Base-by-base conservation (phyloP, 1,140 invertebrate species). In the Drosophila sucinea region DNA sequence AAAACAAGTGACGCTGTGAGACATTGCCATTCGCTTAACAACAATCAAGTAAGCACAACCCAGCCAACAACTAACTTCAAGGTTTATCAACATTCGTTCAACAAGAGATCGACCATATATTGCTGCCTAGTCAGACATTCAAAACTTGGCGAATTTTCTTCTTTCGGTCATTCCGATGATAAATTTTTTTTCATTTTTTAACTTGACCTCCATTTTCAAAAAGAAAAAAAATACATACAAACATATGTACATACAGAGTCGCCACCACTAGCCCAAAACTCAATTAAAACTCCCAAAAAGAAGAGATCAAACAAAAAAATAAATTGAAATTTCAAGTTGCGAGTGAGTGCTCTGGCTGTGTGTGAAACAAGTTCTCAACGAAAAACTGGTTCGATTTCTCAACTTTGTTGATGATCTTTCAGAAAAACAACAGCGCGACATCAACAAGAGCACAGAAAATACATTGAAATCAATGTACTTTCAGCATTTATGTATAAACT, bases 311-410 rank as follows among this genome's bases (percentile, higher is more conserved):
- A 56, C 8, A 51, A 35, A 69, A 61, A 61, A 54, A n/a, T n/a
- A 61, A 41, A 41, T 10, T 27, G 25, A 57, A 73, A 63, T 44
- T 35, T 63, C 51, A 35, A 62, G 40, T 11, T 62, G n/a, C 56
- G 56, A 44, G 29, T 47, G 79, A 66, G 72, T 29, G 51, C 10
- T 10, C 1, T 6, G 6, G 29, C 11, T 30, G 32, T 35, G 30
- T 25, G 23, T 35, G 41, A 81, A 86, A 86, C 82, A 78, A 82
- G 82, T 86, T 86, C 82, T 86, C 79, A 68, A 40, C 60, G 40
- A 29, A 57, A 86, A 86, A 86, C 82, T 86, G 82, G 82, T 86
- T 80, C 79, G 75, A 77, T 77, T 71, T 77, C 67, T 77, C 75
- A 77, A 66, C 64, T 73, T 56, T 75, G 72, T 41, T 57, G 62